Evolutionary conservation across 2,797 vertebrate species (phyloP).

Genomic region (Sebastes minor): DNA sequence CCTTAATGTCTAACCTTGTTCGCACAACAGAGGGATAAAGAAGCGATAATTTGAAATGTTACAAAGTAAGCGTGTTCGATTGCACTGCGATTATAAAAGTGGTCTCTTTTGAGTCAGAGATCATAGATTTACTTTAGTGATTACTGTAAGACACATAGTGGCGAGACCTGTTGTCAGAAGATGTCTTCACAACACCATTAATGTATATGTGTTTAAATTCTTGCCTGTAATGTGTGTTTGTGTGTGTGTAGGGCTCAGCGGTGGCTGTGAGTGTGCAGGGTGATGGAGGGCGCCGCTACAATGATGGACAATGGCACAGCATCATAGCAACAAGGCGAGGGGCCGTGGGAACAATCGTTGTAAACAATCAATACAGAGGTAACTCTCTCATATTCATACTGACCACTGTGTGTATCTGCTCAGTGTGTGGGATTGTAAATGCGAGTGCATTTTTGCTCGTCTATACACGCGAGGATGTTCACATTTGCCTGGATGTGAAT

Average conservation of each 20-base stretch:
- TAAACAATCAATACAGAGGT: conserved; percentile 83
- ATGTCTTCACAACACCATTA: conserved; percentile 1
- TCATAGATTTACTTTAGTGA: conserved; percentile 2
- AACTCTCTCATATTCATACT: conserved; percentile 75
- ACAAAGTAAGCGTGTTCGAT: conserved; percentile 5
- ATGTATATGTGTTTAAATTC: neutral
- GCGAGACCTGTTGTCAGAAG: neutral
- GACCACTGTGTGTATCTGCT: conserved; percentile 42
- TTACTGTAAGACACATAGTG: neutral
- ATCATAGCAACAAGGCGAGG: conserved; percentile 86
- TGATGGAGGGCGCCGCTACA: conserved; percentile 85
- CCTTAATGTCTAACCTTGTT: conserved; percentile 22
- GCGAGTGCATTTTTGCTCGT: neutral
- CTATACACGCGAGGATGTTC: neutral
- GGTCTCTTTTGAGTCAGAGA: neutral
- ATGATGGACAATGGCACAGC: conserved; percentile 91
- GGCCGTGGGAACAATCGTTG: conserved; percentile 88
- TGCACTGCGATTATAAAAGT: conserved; percentile 13
- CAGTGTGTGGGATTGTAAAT: conserved; percentile 30
- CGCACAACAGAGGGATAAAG: neutral
- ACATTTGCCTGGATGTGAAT: conserved; percentile 3
- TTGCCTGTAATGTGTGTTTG: neutral
- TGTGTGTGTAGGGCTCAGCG: conserved; percentile 83
- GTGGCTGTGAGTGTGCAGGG: conserved; percentile 87
- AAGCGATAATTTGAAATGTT: conserved; percentile 14